phyloP scores from a whole-genome alignment of 2,797 vertebrate genomes.

The Emydoidea blandingii region DNA sequence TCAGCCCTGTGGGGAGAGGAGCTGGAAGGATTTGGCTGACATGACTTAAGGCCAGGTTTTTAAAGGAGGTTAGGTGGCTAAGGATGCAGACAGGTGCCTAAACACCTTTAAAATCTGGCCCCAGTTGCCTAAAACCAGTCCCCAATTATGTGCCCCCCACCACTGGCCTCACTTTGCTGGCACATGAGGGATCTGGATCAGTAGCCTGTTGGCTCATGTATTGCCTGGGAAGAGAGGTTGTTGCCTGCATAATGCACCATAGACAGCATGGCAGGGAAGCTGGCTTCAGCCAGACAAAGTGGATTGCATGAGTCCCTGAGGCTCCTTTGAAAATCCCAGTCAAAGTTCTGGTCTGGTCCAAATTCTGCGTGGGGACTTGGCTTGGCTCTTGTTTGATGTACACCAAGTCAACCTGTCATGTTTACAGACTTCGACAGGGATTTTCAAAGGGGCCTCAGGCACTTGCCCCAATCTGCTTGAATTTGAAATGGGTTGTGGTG shows the following conservation, averaged over 20 bases:
- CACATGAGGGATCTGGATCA: not conserved
- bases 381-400: not conserved
- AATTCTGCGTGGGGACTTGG: not conserved
- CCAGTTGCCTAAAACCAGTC: not conserved
- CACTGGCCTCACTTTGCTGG: not conserved
- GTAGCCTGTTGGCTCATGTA: accelerated
- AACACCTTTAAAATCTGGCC: not conserved
- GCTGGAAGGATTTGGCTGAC: not conserved
- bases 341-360: not conserved
- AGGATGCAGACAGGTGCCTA: not conserved
- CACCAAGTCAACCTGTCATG: not conserved
- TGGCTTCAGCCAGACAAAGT: not conserved
- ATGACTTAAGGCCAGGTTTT: not conserved
- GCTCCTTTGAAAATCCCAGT: not conserved
- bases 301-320: not conserved
- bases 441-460: slow-evolving; percentile 11
- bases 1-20: not conserved
- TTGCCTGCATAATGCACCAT: accelerated
- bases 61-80: not conserved
- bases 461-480: accelerated
- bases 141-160: not conserved
- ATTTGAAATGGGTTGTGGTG: not conserved
- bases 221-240: accelerated
- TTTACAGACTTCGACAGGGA: not conserved
- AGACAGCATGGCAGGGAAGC: accelerated